Base-by-base conservation (phyloP, 2,888 invertebrate genomes). In the Mythimna ferrago region DNA sequence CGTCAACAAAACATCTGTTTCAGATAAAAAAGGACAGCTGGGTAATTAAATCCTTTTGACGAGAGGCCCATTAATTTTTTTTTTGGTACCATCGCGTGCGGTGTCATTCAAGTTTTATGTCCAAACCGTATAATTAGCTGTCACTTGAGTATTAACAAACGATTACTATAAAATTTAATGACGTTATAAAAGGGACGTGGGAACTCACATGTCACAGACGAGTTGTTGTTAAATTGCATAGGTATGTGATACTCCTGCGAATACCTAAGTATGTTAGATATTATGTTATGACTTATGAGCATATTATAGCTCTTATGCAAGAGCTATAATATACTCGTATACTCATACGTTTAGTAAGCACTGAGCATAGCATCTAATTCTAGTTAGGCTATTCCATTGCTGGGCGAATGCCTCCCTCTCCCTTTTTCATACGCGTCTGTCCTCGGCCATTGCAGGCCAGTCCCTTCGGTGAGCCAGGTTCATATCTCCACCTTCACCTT, bases 171-270 rank as follows among this genome's bases (percentile, higher is more conserved):
- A 82, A 82, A 78, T 58, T 74, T 75, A 80, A 82, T 68, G 72
- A 78, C 69, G 65, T 69, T 74, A 53, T 61, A 81, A 79, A 56
- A 69, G 72, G 84, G 57, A 89, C 92, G 92, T 92, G 92, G 88
- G 92, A 92, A 78, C 64, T 74, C 61, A 66, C 71, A 78, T 64
- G 73, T 48, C 73, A 83, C 76, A 71, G 69, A 71, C 56, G 71
- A 54, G 73, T 56, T 71, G 64, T 71, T 61, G 60, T 35, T 48
- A 54, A 71, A 65, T 58, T 66, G 63, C 66, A 66, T 58, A 69
- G 53, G 64, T 74, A 74, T 68, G 38, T 61, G 61, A 56, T 75
- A 62, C 51, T 56, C 21, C 54, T 56, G 74, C 51, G 32, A 35
- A 69, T 69, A 38, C 75, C 10, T 51, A 10, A 48, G 38, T 35